Base-by-base conservation (phyloP, 2,888 invertebrate genomes). In the Buathra laborator region DNA sequence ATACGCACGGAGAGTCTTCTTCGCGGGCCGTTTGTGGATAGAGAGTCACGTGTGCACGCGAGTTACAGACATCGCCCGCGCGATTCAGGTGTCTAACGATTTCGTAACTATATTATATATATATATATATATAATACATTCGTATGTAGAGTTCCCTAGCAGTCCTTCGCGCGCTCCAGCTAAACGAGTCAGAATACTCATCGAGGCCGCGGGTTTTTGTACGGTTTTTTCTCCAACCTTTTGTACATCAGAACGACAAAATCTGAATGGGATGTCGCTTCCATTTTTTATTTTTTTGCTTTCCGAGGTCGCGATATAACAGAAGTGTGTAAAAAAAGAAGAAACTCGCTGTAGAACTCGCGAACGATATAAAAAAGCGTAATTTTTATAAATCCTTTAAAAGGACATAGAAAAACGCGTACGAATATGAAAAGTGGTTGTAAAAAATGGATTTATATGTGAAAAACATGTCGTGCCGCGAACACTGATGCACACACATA, bases 51-150 rank as follows among this genome's bases (percentile, higher is more conserved):
- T 75, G 59, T 68, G 37, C 67, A 67, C 32, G 59, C 46, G 46
- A 68, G 51, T 56, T 56, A 53, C 56, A 67, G 43, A 67, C 53
- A 37, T 66, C 12, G 24, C 43, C 9, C 44, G 53, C 51, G 44
- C 67, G 67, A 78, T 14, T 62, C 62, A 84, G 77, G 81, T 84
- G 84, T 77, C 67, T 19, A 19, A 29, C 43, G 68, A 74, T 74
- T 84, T 77, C 53, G 46, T 64, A 77, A 84, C 76, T 77, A 24
- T 56, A 10, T 29, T n/a, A 48, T 48, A 10, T 12, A 12, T 48
- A 48, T n/a, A 7, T 46, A 1, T n/a, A 48, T 12, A 46, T 32
- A 32, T 3, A 32, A n/a, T n/a, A 24, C 24, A 2, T 24, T 24
- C 24, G 3, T 24, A 24, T 24, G 24, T 37, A 37, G 37, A 12